Conservation (phyloP, 2,113 vertebrate genomes). For the Mesocricetus auratus region DNA sequence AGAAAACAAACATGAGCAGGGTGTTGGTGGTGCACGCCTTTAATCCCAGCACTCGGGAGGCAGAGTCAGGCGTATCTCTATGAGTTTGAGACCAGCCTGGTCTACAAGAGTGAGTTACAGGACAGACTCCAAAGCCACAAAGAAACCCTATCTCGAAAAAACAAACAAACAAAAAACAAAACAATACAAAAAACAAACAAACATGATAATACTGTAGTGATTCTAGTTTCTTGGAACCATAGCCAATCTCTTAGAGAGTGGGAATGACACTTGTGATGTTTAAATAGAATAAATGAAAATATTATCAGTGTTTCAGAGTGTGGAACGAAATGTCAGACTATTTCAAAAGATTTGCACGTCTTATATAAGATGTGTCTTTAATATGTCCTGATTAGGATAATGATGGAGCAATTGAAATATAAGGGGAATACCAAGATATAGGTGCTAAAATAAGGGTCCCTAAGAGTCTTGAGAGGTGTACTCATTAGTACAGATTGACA, state of each 20-base stretch:
- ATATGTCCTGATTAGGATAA: background rate
- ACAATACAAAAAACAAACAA: too few species aligned
- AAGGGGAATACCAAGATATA: background rate
- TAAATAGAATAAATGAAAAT: background rate
- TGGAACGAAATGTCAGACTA: background rate
- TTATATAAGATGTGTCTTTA: background rate
- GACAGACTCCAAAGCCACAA: too few species aligned
- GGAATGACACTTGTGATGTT: background rate
- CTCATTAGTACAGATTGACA: background rate
- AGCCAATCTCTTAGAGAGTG: background rate
- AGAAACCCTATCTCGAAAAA: too few species aligned
- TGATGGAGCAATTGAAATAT: background rate
- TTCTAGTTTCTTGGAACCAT: background rate
- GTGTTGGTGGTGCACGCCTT: too few species aligned
- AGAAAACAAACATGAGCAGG: too few species aligned
- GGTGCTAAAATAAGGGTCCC: background rate
- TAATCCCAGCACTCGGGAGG: too few species aligned
- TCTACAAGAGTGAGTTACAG: too few species aligned
- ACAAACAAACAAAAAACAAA: too few species aligned
- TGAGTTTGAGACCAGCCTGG: too few species aligned
- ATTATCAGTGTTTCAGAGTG: background rate
- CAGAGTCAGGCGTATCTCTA: too few species aligned
- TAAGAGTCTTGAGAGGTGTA: background rate
- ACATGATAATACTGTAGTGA: background rate
- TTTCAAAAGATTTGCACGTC: background rate